Evolutionary conservation across 2,113 vertebrate species (phyloP).

Genomic region (Cheirogaleus medius): DNA sequence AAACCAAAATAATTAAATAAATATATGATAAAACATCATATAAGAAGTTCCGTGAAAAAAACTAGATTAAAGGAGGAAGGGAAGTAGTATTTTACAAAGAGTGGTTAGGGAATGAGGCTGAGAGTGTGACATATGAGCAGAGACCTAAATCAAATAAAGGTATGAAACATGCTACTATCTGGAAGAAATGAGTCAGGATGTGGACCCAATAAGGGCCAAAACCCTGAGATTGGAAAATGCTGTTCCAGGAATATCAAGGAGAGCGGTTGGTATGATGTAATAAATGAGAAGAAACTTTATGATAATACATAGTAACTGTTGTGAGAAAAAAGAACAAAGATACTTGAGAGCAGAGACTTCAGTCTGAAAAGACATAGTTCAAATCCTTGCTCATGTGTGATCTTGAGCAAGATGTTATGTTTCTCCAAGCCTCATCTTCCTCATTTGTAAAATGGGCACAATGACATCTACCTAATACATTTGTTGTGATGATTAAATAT

Average conservation of each 20-base stretch:
- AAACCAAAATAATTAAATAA: not conserved
- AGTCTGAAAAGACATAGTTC: not conserved
- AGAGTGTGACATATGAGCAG: not conserved
- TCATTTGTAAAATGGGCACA: not conserved
- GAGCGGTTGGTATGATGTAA: not conserved
- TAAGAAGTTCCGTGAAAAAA: not conserved
- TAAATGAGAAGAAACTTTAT: not conserved
- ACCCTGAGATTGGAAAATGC: not conserved
- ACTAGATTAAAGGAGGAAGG: not conserved
- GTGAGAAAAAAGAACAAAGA: not conserved
- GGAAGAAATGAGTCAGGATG: not conserved
- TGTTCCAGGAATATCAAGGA: not conserved
- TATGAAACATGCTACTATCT: not conserved
- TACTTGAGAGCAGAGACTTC: not conserved
- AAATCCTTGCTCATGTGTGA: not conserved
- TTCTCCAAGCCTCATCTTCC: not conserved
- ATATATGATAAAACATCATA: not conserved
- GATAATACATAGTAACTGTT: not conserved
- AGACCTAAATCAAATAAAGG: not conserved
- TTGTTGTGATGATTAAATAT: not conserved
- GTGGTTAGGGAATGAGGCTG: not conserved
- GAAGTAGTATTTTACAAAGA: not conserved
- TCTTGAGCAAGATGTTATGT: not conserved
- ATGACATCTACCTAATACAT: not conserved
- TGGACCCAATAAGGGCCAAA: not conserved